Evolutionary conservation across 2,113 vertebrate species (phyloP), one percentile per base, ranked within the genome.

Genomic region (Terrapene triunguis): DNA sequence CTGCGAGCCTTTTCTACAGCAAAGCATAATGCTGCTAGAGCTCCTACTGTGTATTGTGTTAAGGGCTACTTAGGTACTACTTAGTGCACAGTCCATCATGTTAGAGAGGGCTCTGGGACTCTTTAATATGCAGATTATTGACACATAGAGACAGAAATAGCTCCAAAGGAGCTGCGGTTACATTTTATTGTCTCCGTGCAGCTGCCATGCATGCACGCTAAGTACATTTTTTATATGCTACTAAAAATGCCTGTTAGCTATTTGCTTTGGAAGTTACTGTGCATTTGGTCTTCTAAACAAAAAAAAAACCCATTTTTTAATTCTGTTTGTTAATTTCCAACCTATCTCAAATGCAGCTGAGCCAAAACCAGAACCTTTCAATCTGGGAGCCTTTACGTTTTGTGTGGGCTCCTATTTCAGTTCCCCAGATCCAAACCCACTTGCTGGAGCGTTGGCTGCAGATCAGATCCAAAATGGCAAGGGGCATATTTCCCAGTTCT

Each of bases 41-140:
- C 42, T 89, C 83, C 55, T 92, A 84, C 42, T 84, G 47, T 81
- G 78, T 57, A 55, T 80, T 83, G 59, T 92, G 44, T 95, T 88
- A 89, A 90, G 65, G 84, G 81, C 84, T 95, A 57, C 62, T 92
- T 96, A 92, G 57, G 27, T 51, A 93, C 80, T 19, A 80, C 25
- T 90, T 95, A 94, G 82, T 90, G 81, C 55, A n/a, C 79, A 82
- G 83, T 82, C 85, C 90, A 8, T 97, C 90, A 54, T 24, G 10
- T 29, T 94, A 87, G 81, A 27, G 76, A 89, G 80, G 59, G 87
- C 85, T 96, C 85, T 93, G 92, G 93, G 89, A 82, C 69, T 82
- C 90, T 87, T 98, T 94, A 92, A 47, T 93, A 94, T 95, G 95
- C 88, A 96, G 82, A 96, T 97, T 96, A 91, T 89, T 96, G 95